phyloP scores from a whole-genome alignment of 2,113 vertebrate genomes.

The Oncorhynchus nerka region DNA sequence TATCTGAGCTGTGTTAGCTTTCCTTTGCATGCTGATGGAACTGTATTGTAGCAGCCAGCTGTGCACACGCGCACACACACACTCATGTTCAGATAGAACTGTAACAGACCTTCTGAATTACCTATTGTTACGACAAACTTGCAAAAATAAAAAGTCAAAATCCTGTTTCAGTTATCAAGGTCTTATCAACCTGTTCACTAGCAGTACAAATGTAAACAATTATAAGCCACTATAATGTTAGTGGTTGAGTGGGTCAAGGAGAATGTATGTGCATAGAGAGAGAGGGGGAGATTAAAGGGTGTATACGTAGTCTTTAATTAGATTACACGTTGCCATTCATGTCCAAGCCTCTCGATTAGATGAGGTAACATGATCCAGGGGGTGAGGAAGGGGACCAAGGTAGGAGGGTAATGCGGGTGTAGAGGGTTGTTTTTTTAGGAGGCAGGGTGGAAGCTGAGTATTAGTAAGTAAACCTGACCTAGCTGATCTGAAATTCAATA shows the following conservation, averaged over 20 bases:
- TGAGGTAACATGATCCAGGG: neutral
- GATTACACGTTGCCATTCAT: neutral
- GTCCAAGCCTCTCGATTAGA: neutral
- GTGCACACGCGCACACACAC: neutral
- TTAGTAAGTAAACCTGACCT: neutral
- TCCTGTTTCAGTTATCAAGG: neutral
- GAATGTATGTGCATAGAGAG: neutral
- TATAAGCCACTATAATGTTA: neutral
- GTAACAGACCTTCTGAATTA: neutral
- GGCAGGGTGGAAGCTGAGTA: neutral
- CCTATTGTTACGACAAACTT: no score
- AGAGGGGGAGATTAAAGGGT: neutral
- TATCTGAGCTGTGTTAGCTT: neutral
- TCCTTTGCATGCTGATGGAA: constrained; percentile 1
- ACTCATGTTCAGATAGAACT: neutral
- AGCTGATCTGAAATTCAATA: constrained; percentile 7
- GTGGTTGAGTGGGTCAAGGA: neutral
- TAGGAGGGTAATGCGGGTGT: neutral
- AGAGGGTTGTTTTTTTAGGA: neutral
- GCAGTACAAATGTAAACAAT: neutral
- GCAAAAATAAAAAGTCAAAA: neutral
- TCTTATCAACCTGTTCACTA: neutral
- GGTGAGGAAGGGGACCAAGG: neutral
- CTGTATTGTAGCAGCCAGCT: neutral
- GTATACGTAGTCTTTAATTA: neutral